phyloP scores from a whole-genome alignment of 1,140 invertebrate species.

The Drosophila serrata region DNA sequence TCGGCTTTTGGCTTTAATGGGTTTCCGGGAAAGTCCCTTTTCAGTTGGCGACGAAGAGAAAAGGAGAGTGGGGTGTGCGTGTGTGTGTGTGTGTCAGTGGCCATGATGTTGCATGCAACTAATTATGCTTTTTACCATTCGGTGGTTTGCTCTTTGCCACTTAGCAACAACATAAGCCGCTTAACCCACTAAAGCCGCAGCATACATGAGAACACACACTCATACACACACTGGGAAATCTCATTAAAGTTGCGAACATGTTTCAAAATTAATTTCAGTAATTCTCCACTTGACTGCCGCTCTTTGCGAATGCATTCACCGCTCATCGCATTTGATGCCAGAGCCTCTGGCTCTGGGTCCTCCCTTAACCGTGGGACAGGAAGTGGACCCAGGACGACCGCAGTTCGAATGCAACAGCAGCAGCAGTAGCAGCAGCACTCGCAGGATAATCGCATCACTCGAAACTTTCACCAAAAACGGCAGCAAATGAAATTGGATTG shows the following conservation, averaged over 20 bases:
- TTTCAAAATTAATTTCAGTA: conserved; percentile 82
- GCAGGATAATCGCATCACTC: conserved; percentile 65
- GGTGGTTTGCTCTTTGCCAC: conserved; percentile 79
- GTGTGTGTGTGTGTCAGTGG: conserved; percentile 30
- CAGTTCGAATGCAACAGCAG: conserved; percentile 26
- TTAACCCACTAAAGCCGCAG: conserved; percentile 77
- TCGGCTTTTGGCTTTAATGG: conserved; percentile 35
- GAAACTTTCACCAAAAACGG: conserved; percentile 44
- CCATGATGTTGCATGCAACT: conserved; percentile 69
- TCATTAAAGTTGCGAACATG: conserved; percentile 80
- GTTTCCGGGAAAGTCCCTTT: conserved; percentile 34
- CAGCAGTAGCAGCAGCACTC: conserved; percentile 11
- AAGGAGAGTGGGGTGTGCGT: neutral
- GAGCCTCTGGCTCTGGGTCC: neutral
- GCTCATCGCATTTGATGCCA: conserved; percentile 32
- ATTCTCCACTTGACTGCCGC: conserved; percentile 68
- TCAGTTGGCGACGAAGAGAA: neutral
- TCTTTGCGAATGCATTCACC: conserved; percentile 38
- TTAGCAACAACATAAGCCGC: conserved; percentile 78
- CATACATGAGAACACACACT: conserved; percentile 43
- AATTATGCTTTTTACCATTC: conserved; percentile 77
- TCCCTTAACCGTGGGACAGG: neutral
- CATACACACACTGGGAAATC: conserved; percentile 56
- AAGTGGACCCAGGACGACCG: conserved; percentile 20
- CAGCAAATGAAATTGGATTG: conserved; percentile 54